Percentiles rank a stretch among this genome's conserved stretches.
Conservation (phyloP, 1,140 invertebrate species). For the Himalopsyche phryganea region DNA sequence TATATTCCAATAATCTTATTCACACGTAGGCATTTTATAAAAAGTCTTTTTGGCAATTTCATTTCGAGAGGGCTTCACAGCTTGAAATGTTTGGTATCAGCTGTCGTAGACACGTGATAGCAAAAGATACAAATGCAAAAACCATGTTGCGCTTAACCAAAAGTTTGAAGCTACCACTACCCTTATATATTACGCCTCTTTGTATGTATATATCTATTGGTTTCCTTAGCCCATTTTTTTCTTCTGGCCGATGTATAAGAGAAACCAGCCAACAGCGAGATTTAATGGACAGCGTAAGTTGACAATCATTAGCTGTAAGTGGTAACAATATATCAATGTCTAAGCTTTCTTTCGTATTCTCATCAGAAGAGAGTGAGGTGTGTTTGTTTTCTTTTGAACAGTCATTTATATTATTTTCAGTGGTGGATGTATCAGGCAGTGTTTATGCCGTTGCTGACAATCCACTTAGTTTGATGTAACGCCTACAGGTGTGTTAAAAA, state of each 20-base stretch:
- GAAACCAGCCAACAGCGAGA: conserved; percentile 5
- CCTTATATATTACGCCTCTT: neutral
- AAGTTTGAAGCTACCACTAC: conserved; percentile 23
- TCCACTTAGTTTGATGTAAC: conserved; percentile 22
- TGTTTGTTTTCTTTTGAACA: conserved; percentile 34
- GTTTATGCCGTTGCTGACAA: conserved; percentile 27
- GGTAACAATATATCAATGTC: conserved; percentile 33
- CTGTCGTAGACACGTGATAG: conserved; percentile 21
- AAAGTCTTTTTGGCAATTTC: too few species aligned
- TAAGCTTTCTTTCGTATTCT: conserved; percentile 28
- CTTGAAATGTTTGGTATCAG: conserved; percentile 2
- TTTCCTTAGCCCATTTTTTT: neutral
- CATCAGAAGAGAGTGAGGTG: conserved; percentile 15
- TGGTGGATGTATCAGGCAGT: conserved; percentile 15
- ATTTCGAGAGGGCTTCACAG: too few species aligned
- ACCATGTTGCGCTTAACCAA: conserved; percentile 28
- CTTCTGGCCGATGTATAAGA: neutral
- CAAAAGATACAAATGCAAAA: conserved; percentile 32
- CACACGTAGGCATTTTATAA: too few species aligned
- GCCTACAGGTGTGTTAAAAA: too few species aligned
- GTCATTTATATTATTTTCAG: conserved; percentile 33
- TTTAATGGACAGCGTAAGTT: conserved; percentile 34
- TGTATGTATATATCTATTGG: neutral
- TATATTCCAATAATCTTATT: too few species aligned
- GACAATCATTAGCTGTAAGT: conserved; percentile 35